phyloP scores from a whole-genome alignment of 1,140 invertebrate genomes.

The Schlechtendalia chinensis region DNA sequence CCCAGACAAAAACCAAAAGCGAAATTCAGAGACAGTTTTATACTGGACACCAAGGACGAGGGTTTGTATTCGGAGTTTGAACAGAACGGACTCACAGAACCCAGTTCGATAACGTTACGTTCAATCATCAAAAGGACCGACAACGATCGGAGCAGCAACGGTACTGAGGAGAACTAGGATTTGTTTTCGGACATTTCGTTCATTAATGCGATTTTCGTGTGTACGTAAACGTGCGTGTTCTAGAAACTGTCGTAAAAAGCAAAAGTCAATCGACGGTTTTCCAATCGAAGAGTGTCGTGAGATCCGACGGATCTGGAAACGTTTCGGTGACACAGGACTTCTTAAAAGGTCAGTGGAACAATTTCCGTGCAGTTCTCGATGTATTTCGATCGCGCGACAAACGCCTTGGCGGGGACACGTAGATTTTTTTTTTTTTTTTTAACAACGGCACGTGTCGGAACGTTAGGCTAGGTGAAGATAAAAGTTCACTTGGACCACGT shows the following conservation, averaged over 20 bases:
- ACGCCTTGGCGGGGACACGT: neutral
- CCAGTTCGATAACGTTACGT: neutral
- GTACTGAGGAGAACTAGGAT: neutral
- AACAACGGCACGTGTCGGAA: neutral
- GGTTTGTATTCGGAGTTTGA: conserved; percentile 35
- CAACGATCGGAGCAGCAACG: neutral
- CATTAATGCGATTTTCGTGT: too few species aligned
- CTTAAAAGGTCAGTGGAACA: conserved; percentile 52
- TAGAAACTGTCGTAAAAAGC: conserved; percentile 39
- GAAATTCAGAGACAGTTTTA: conserved; percentile 55
- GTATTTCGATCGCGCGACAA: neutral
- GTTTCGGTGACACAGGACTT: conserved; percentile 54
- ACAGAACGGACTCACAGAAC: conserved; percentile 29
- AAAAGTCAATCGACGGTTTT: conserved; percentile 52
- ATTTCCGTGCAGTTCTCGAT: neutral
- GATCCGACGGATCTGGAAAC: conserved; percentile 52
- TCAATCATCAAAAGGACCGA: conserved; percentile 54
- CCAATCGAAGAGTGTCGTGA: conserved; percentile 52
- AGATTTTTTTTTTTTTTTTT: neutral
- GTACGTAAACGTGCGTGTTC: neutral
- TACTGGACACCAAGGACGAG: conserved; percentile 51
- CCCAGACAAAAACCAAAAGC: conserved; percentile 55
- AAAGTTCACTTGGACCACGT: conserved; percentile 9
- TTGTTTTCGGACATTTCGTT: too few species aligned
- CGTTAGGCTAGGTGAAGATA: conserved; percentile 27